Percentiles rank a stretch among this genome's conserved stretches.
phyloP scores from a whole-genome alignment of 2,888 invertebrate species.

The Drosophila buzzatii region DNA sequence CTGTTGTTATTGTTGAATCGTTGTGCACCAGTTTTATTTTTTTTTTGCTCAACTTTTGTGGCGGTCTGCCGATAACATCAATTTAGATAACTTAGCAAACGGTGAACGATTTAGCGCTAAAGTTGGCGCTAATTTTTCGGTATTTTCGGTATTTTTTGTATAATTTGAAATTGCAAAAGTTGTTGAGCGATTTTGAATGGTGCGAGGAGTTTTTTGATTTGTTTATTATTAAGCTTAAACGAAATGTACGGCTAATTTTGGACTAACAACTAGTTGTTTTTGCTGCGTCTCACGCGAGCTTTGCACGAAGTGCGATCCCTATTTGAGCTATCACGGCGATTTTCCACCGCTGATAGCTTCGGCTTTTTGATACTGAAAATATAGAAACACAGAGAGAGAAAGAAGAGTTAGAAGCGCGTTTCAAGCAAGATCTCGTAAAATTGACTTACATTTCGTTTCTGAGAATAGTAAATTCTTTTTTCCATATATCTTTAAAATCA shows the following conservation, averaged over 20 bases:
- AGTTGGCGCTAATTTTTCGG: constrained; percentile 10
- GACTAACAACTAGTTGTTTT: constrained; percentile 56
- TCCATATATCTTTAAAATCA: constrained; percentile 98
- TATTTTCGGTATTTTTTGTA: constrained; percentile 1
- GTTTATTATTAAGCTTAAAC: constrained; percentile 45
- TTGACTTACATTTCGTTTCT: constrained; percentile 92
- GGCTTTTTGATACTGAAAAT: constrained; percentile 82
- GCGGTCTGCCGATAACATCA: constrained; percentile 31
- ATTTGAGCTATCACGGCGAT: constrained; percentile 76
- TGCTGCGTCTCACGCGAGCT: constrained; percentile 82
- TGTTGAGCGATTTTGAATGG: constrained; percentile 17
- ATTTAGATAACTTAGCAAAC: background rate
- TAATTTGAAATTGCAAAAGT: constrained; percentile 11
- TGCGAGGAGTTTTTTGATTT: constrained; percentile 29
- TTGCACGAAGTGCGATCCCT: constrained; percentile 78
- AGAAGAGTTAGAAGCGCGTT: background rate
- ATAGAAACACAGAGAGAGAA: constrained; percentile 10
- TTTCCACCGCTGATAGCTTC: constrained; percentile 78
- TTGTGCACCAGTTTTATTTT: background rate
- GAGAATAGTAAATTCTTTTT: constrained; percentile 94
- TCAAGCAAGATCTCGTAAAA: background rate
- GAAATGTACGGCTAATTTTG: constrained; percentile 47
- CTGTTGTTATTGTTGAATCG: background rate
- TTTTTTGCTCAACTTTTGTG: constrained; percentile 8
- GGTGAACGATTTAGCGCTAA: background rate